A percentile compares a stretch with the other conserved stretches of the same genome.
Evolutionary conservation across 1,140 invertebrate genomes (phyloP).

Genomic region (Notospermus geniculatus): DNA sequence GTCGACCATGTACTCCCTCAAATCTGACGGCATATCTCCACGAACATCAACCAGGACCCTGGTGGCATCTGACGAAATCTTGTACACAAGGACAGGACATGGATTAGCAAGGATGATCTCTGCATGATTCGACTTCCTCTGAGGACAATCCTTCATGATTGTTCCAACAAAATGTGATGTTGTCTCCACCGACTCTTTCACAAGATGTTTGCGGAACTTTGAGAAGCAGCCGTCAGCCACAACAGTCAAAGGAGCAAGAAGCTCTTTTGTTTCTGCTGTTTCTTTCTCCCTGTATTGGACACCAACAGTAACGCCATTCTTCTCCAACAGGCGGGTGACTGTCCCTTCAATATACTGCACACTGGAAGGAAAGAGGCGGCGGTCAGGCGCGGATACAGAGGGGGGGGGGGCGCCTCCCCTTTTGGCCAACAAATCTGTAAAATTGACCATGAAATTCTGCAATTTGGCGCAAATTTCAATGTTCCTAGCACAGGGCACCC

Average conservation of each 20-base stretch:
- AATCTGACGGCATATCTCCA: slow-evolving; percentile 32
- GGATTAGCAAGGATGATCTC: slow-evolving; percentile 39
- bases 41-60: slow-evolving; percentile 40
- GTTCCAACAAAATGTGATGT: slow-evolving; percentile 43
- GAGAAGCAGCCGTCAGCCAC: slow-evolving; percentile 47
- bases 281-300: slow-evolving; percentile 34
- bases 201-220: slow-evolving; percentile 42
- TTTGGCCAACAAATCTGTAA: too few relatives aligned
- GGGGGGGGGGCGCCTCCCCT: too few relatives aligned
- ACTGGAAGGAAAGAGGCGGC: slow-evolving; percentile 24
- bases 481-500: too few relatives aligned
- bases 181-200: slow-evolving; percentile 30
- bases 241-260: slow-evolving; percentile 39
- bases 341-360: slow-evolving; percentile 39
- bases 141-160: slow-evolving; percentile 41
- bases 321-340: slow-evolving; percentile 32
- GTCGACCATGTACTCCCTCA: slow-evolving; percentile 34
- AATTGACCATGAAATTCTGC: too few relatives aligned
- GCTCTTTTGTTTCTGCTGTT: slow-evolving; percentile 23
- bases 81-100: slow-evolving; percentile 39
- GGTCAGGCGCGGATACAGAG: too few relatives aligned
- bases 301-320: slow-evolving; percentile 33
- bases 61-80: slow-evolving; percentile 36
- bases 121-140: slow-evolving; percentile 33
- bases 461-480: too few relatives aligned